These are phyloP conservation scores for Perccottus glenii DNA, from an alignment of 2,113 vertebrate genomes.

Conservation along the genomic window DNA sequence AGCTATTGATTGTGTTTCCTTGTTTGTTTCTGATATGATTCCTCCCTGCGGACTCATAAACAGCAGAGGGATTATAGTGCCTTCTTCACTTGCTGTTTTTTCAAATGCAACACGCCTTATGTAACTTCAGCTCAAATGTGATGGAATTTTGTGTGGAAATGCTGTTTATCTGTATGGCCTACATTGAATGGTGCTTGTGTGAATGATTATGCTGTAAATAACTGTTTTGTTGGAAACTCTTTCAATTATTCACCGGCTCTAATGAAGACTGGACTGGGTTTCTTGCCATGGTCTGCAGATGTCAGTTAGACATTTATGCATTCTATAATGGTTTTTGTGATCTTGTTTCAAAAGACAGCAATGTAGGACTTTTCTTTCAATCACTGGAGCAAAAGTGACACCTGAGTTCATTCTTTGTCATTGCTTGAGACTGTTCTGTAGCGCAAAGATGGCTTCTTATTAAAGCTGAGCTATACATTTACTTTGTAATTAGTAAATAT, in stretches of 20 bases:
- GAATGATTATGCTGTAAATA: slow-evolving; percentile 32
- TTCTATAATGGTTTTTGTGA: neutral
- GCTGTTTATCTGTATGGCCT: neutral
- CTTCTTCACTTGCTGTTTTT: neutral
- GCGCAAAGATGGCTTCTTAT: too few species aligned
- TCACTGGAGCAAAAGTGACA: too few species aligned
- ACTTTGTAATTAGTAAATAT: too few species aligned
- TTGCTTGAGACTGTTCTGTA: too few species aligned
- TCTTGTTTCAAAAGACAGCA: too few species aligned
- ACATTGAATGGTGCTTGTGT: slow-evolving; percentile 5
- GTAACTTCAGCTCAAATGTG: neutral
- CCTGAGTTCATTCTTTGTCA: too few species aligned
- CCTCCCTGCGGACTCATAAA: slow-evolving; percentile 20
- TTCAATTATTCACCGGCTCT: slow-evolving; percentile 71
- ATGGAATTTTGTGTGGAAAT: neutral
- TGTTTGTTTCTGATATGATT: slow-evolving; percentile 20
- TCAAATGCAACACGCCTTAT: neutral
- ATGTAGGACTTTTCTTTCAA: too few species aligned
- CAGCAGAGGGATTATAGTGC: slow-evolving; percentile 8
- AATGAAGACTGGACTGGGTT: slow-evolving; percentile 51
- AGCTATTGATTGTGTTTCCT: slow-evolving; percentile 30
- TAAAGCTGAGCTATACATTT: too few species aligned
- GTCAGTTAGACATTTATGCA: slow-evolving; percentile 11
- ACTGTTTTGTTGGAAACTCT: slow-evolving; percentile 51
- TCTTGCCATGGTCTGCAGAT: slow-evolving; percentile 23